Conservation (phyloP, 1,140 invertebrate species). For the Acromyrmex echinatior region DNA sequence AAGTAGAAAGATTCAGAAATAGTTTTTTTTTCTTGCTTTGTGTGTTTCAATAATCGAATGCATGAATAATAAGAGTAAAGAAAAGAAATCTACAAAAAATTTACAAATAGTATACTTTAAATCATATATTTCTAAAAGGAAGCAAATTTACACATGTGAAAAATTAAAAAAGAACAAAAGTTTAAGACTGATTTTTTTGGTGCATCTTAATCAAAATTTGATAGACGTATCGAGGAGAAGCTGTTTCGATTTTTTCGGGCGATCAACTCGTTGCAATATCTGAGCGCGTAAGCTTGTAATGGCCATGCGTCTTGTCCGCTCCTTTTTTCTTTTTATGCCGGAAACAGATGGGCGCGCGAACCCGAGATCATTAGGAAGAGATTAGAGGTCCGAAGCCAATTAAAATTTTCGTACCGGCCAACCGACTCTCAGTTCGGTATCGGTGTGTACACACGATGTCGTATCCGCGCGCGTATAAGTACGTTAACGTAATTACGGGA, state of each 20-base stretch:
- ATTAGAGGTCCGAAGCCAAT: conserved; percentile 75
- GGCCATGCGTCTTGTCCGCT: conserved; percentile 32
- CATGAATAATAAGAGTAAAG: too few relatives aligned
- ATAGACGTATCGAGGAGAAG: conserved; percentile 6
- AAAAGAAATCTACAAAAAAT: too few relatives aligned
- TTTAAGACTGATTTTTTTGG: not conserved
- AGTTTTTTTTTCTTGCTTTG: too few relatives aligned
- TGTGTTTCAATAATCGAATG: too few relatives aligned
- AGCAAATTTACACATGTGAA: not conserved
- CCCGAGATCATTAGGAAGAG: conserved; percentile 77
- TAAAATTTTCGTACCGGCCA: conserved; percentile 75
- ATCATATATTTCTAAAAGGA: too few relatives aligned
- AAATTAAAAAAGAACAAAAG: not conserved
- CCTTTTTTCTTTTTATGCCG: conserved; percentile 65
- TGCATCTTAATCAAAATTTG: not conserved
- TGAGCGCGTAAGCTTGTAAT: conserved; percentile 30
- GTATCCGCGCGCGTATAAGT: conserved; percentile 31
- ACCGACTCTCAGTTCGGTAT: conserved; percentile 49
- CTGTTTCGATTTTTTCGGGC: conserved; percentile 19
- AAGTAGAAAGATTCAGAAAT: too few relatives aligned
- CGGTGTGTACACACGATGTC: conserved; percentile 12
- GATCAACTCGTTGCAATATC: conserved; percentile 17
- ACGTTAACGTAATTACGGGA: conserved; percentile 65
- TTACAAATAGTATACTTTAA: too few relatives aligned
- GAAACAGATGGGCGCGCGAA: conserved; percentile 74